phyloP scores from a whole-genome alignment of 1,140 invertebrate species.

The Steinernema feltiae region DNA sequence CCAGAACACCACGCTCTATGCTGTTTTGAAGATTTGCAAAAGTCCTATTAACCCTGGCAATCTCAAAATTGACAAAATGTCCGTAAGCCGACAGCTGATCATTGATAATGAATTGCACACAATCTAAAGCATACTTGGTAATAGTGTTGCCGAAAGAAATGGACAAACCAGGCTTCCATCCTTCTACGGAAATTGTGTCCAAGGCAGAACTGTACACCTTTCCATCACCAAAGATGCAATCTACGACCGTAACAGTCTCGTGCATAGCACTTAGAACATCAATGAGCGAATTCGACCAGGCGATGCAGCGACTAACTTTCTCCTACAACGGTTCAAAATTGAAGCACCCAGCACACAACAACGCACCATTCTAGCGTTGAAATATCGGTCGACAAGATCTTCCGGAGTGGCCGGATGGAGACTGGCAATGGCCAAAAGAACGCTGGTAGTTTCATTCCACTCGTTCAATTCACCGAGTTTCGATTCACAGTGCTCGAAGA shows the following conservation, averaged over 20 bases:
- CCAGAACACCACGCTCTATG: not conserved
- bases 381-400: not conserved
- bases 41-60: not conserved
- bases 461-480: not conserved
- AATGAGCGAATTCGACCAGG: slow-evolving; percentile 1
- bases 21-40: not conserved
- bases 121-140: not conserved
- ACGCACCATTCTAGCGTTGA: not conserved
- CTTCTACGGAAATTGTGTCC: not conserved
- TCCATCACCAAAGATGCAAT: not conserved
- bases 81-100: not conserved
- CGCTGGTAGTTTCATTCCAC: not conserved
- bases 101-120: not conserved
- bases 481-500: not conserved
- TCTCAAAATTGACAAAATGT: not conserved
- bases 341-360: not conserved
- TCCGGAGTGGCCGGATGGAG: not conserved
- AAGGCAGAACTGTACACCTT: not conserved
- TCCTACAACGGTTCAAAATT: not conserved
- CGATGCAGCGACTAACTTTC: not conserved
- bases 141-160: not conserved
- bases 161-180: not conserved
- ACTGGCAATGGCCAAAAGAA: not conserved
- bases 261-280: not conserved
- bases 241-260: not conserved